A percentile compares a stretch with the other conserved stretches of the same genome.
These are phyloP conservation scores for Callyntrura guangdongensis DNA, from an alignment of 2,888 invertebrate genomes.

Conservation along the genomic window DNA sequence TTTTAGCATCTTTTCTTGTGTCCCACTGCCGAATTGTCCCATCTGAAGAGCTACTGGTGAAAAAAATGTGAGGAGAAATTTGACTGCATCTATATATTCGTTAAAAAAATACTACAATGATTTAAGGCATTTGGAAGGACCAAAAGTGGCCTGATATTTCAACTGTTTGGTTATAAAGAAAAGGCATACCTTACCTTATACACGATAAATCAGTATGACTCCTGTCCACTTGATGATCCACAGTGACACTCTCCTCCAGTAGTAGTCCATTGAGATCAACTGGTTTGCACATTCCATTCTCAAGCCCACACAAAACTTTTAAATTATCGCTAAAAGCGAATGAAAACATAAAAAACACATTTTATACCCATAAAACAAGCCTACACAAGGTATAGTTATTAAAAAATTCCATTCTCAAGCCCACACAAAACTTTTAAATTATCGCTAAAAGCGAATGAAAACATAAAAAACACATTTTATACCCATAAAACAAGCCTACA, in stretches of 20 bases:
- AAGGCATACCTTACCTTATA: conserved; percentile 70
- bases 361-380: too few relatives aligned
- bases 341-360: not conserved
- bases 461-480: not conserved
- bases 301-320: conserved; percentile 75
- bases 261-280: conserved; percentile 67
- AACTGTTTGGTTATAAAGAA: not conserved
- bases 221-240: conserved; percentile 32
- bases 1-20: conserved; percentile 55
- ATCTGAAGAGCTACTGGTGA: conserved; percentile 78
- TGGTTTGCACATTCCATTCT: conserved; percentile 70
- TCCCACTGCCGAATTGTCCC: conserved; percentile 80
- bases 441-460: conserved; percentile 37
- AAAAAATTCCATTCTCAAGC: too few relatives aligned
- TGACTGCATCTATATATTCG: conserved; percentile 80
- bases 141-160: not conserved
- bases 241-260: not conserved
- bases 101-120: conserved; percentile 1
- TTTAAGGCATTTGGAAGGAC: too few relatives aligned
- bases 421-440: conserved; percentile 65
- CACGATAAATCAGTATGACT: conserved; percentile 79
- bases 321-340: conserved; percentile 54
- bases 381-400: too few relatives aligned
- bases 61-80: conserved; percentile 70
- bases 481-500: too few relatives aligned